Evolutionary conservation across 2,113 vertebrate genomes (phyloP), one percentile per base, ranked within the genome.

Genomic region (Phalacrocorax carbo): DNA sequence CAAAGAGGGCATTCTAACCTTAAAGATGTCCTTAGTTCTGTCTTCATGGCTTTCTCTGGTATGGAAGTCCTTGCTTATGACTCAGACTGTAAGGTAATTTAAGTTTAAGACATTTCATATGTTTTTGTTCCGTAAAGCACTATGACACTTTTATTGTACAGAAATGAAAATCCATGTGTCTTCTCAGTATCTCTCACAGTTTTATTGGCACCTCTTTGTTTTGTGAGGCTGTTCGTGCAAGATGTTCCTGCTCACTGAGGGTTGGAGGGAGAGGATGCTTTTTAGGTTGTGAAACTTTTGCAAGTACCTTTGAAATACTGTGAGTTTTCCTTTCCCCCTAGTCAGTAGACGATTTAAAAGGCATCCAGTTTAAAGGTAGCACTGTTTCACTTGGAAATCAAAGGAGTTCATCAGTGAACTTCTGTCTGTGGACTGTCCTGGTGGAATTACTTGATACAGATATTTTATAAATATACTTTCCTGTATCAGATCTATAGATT

Each of bases 1-100:
- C 95, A 90, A 97, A 98, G 98, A 98, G 98, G 98, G 98, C 98
- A 96, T 97, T 97, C 94, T 97, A 97, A 96, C 94, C 91, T 96
- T 88, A 96, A 90, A 94, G 81, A 96, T 97, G 80, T 72, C 73
- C 36, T 64, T 90, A 71, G 29, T 80, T 91, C 73, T 82, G 14
- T 51, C 42, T 42, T 32, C 5, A 5, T 71, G 32, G 20, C 52
- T 95, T 94, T 86, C 66, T 95, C 29, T 82, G 65, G 19, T 71
- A 48, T 34, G n/a, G 51, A 61, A 86, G 30, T 77, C 62, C 78
- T 94, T 90, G 70, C 62, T 88, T 79, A 30, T 90, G 44, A 40
- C n/a, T 95, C 69, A 77, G 73, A 51, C 66, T 92, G 84, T 51
- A 80, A 71, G 77, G 64, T 93, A 86, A 90, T 95, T 94, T 94